These are phyloP conservation scores for Calcarius ornatus DNA, from an alignment of 2,113 vertebrate species.

Conservation along the genomic window DNA sequence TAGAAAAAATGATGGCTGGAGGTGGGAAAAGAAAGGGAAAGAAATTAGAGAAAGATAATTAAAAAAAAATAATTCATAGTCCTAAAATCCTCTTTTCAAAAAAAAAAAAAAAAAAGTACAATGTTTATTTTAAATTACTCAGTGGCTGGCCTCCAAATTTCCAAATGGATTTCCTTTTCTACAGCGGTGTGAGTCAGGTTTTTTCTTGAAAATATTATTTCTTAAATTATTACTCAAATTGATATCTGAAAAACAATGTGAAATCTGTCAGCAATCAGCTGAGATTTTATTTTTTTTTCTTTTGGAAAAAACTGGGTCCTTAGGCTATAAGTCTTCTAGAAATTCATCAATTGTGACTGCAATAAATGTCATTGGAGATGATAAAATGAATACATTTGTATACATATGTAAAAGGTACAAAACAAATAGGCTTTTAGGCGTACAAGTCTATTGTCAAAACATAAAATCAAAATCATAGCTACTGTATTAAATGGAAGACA, in stretches of 20 bases:
- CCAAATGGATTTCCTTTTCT: background rate
- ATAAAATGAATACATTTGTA: background rate
- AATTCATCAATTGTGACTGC: background rate
- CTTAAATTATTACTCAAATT: background rate
- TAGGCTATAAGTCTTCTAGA: background rate
- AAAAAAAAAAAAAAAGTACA: background rate
- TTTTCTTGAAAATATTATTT: background rate
- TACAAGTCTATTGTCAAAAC: background rate
- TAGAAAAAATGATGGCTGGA: background rate
- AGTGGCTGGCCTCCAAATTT: background rate
- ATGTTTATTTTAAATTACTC: background rate
- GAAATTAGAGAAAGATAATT: background rate
- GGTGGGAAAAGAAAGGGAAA: background rate
- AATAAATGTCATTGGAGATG: background rate
- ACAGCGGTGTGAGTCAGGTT: fast-evolving
- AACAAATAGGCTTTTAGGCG: background rate
- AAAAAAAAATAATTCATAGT: background rate
- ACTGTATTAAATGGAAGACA: background rate
- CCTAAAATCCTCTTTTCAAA: background rate
- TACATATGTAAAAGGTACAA: background rate
- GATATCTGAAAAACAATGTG: background rate
- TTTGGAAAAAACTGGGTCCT: fast-evolving
- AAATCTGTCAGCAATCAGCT: background rate
- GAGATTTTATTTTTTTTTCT: fast-evolving
- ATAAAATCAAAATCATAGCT: background rate